Evolutionary conservation across 2,797 vertebrate genomes (phyloP), one percentile per base, ranked within the genome.

Genomic region (Enteromius afrohamiltoni): DNA sequence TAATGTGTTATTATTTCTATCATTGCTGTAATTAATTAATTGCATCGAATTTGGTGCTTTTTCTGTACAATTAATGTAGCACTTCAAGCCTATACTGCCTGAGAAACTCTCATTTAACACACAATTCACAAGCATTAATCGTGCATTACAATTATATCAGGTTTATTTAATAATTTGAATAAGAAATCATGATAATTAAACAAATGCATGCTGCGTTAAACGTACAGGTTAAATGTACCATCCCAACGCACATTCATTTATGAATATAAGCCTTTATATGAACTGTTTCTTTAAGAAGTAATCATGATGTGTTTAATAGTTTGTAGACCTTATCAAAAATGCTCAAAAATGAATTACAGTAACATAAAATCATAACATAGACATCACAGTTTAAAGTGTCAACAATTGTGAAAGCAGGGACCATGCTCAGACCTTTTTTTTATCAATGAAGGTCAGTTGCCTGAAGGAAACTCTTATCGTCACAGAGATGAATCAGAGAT

Each of bases 401-500:
- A 37, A 21, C 31, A n/a, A 55, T 45, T 77, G 37, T 23, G 42
- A 77, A 83, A 68, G 71, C n/a, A 75, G n/a, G 19, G 21, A 67
- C 49, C 29, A 31, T 42, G 19, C 13, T 23, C 10, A 69, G 42
- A 29, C 76, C 21, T 40, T 58, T 40, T 58, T 58, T 75, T 64
- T 55, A 42, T 68, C 45, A 60, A 42, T 77, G 64, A 78, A 60
- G 64, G 82, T 77, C 74, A 83, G 64, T n/a, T 16, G 34, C 64
- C 71, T 82, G 26, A 60, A 69, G 55, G 9, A 75, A 82, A 76
- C 62, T 80, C n/a, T 81, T 34, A 49, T 19, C 34, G 51, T 77
- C 81, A 17, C 74, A 23, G 64, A n/a, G 21, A 77, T 83, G 74
- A 69, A 58, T 83, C 73, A 47, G 74, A 77, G 26, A 67, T 82